These are phyloP conservation scores for Cyphomyrus plagiostoma DNA, from an alignment of 2,113 vertebrate species.

Conservation along the genomic window DNA sequence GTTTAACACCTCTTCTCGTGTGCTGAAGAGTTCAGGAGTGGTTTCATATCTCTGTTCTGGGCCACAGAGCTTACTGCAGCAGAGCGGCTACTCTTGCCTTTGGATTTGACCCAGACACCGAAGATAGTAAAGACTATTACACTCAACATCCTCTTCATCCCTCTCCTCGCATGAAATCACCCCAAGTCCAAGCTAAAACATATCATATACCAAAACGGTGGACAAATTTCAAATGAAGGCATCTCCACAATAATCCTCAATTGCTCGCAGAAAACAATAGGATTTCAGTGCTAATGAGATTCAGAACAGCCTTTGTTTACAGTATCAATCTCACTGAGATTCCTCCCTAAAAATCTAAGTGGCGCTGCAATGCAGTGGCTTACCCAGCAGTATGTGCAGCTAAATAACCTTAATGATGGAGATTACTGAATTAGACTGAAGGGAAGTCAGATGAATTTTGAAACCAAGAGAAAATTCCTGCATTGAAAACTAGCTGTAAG, in stretches of 20 bases:
- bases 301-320: not conserved
- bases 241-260: not conserved
- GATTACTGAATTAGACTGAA: not conserved
- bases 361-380: not conserved
- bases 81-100: not conserved
- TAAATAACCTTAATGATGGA: not conserved
- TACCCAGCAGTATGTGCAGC: not conserved
- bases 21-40: not conserved
- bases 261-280: not conserved
- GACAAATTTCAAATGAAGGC: not conserved
- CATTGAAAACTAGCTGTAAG: not conserved
- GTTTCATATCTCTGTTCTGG: constrained; percentile 9
- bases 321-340: not conserved
- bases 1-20: not conserved
- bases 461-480: not conserved
- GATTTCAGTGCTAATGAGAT: not conserved
- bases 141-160: constrained; percentile 5
- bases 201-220: not conserved
- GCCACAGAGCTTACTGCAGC: not conserved
- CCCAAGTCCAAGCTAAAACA: not conserved
- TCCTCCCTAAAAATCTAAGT: not conserved
- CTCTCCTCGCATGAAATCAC: not conserved
- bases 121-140: not conserved
- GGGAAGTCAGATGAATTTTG: not conserved
- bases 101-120: not conserved